Base-by-base conservation (phyloP, 2,888 invertebrate genomes). In the Nomada goodeniana region DNA sequence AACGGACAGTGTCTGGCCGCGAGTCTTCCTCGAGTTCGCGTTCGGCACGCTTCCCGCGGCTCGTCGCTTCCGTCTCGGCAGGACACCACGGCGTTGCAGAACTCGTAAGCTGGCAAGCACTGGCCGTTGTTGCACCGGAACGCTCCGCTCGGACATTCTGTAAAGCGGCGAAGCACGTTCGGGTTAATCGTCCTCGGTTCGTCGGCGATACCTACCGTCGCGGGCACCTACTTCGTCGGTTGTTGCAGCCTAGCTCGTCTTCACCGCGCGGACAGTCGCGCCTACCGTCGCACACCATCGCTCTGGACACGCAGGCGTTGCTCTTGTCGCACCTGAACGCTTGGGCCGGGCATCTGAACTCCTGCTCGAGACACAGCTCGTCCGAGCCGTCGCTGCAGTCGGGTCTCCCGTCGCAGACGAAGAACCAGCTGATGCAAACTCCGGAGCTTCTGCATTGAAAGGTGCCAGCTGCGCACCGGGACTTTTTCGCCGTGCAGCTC, bases 31-130 rank as follows among this genome's bases (percentile, higher is more conserved):
- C 92, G 92, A 83, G 91, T 92, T 55, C 94, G 91, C 1, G 95
- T 94, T 71, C 94, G 92, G 47, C 95, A 95, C 0, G 94, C 94
- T 47, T 94, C 94, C 92, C 95, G 96, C 0, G 97, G 97, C 93
- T 98, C 98, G 92, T 98, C 98, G 81, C 97, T 97, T n/a, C 96
- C 98, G 93, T 98, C 98, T 88, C 96, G 96, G 94, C 98, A 98
- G 80, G 96, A 96, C 69, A 97, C 95, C 74, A 98, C 97, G 7
- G 98, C 98, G 94, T 98, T 98, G 94, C 98, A 98, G 94, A 98
- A 98, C 93, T 98, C 98, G 92, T 97, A 98, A 91, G 97, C 98
- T 0, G 98, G 98, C 78, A 98, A 94, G 91, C 98, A 98, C 92
- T 97, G 97, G 36, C 98, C 98, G 88, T 97, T 97, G 85, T 96